Evolutionary conservation across 2,888 invertebrate species (phyloP).

Genomic region (Metallyticus violacea): DNA sequence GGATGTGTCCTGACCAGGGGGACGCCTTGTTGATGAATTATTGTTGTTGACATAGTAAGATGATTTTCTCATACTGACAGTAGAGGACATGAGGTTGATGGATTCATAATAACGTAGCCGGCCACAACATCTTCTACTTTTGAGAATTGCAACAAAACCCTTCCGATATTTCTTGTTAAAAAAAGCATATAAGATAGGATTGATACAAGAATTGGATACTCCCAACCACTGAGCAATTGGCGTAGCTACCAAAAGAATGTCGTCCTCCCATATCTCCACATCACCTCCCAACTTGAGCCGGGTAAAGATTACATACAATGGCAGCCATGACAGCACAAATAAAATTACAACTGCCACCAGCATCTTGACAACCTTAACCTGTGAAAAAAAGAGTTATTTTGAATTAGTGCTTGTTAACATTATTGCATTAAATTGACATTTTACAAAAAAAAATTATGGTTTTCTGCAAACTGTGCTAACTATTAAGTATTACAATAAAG

Average conservation of each 20-base stretch:
- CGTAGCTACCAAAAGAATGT: slow-evolving; percentile 73
- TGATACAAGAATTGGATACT: slow-evolving; percentile 91
- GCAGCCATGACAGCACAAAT: slow-evolving; percentile 92
- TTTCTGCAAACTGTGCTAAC: too few relatives aligned
- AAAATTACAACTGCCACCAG: slow-evolving; percentile 86
- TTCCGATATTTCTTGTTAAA: slow-evolving; percentile 91
- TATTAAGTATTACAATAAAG: too few relatives aligned
- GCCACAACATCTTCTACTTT: slow-evolving; percentile 82
- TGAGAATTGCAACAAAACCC: slow-evolving; percentile 84
- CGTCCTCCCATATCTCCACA: slow-evolving; percentile 74
- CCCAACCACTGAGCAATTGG: slow-evolving; percentile 92
- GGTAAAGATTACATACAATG: slow-evolving; percentile 85
- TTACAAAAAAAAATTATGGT: too few relatives aligned
- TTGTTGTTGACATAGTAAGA: slow-evolving; percentile 77
- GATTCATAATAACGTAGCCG: slow-evolving; percentile 83
- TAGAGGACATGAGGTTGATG: slow-evolving; percentile 80
- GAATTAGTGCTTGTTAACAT: background rate
- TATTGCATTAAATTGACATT: too few relatives aligned
- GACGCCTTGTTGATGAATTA: slow-evolving; percentile 52
- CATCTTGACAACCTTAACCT: slow-evolving; percentile 55
- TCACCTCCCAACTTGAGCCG: slow-evolving; percentile 79
- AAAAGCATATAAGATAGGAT: slow-evolving; percentile 91
- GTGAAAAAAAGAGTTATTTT: background rate
- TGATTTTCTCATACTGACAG: slow-evolving; percentile 74
- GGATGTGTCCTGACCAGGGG: slow-evolving; percentile 48